Percentiles rank a stretch among this genome's conserved stretches.
Conservation (phyloP, 2,888 invertebrate species). For the Epistrophe grossulariae region DNA sequence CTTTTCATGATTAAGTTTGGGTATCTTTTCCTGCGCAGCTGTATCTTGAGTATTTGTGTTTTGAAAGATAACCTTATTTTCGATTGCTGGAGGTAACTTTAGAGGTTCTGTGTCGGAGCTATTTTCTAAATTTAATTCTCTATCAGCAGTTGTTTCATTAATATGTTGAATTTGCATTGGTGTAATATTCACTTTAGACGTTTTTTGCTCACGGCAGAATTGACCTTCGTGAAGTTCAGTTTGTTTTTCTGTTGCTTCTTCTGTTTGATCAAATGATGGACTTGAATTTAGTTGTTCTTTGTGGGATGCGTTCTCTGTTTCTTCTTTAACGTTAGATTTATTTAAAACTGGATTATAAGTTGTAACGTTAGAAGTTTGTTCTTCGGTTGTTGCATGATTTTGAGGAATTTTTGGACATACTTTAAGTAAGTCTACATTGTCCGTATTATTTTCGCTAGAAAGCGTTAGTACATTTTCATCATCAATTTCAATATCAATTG, state of each 20-base stretch:
- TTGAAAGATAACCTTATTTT: background rate
- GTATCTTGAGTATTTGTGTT: background rate
- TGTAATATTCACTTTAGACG: background rate
- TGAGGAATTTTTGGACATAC: background rate
- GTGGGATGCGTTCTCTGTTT: background rate
- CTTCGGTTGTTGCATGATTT: background rate
- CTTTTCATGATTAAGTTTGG: background rate
- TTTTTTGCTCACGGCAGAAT: background rate
- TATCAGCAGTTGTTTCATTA: background rate
- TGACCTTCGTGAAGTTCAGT: background rate
- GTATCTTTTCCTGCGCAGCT: background rate
- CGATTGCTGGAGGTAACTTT: background rate
- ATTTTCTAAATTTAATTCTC: background rate
- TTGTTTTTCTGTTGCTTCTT: background rate
- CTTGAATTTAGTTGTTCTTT: background rate
- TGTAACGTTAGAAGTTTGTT: background rate
- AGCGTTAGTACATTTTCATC: background rate
- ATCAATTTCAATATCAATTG: background rate
- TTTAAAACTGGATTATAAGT: background rate
- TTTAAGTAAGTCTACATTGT: background rate
- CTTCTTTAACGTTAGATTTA: background rate
- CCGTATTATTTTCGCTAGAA: background rate
- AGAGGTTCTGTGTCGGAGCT: background rate
- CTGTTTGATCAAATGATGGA: background rate
- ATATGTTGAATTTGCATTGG: background rate